Conservation (phyloP, 2,113 vertebrate species). For the Raja brachyura region DNA sequence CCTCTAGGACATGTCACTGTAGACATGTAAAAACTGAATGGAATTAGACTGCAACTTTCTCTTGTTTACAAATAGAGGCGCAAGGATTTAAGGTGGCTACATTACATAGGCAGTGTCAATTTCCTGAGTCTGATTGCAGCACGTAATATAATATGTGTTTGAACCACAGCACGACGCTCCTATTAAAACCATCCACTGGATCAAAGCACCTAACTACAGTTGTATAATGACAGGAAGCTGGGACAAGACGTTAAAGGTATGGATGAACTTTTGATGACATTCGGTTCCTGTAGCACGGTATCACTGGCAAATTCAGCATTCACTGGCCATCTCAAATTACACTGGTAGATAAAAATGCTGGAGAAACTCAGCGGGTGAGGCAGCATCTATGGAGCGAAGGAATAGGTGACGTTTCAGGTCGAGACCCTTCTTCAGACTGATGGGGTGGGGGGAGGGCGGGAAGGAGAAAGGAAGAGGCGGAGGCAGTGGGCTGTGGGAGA, state of each 20-base stretch:
- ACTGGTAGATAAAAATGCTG: background rate
- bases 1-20: background rate
- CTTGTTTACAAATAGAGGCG: background rate
- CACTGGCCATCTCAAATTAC: background rate
- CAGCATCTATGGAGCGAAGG: too few species aligned
- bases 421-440: too few species aligned
- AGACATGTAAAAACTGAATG: background rate
- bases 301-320: background rate
- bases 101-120: background rate
- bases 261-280: background rate
- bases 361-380: too few species aligned
- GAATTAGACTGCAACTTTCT: background rate
- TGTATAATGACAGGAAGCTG: constrained; percentile 97
- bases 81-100: background rate
- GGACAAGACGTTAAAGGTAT: constrained; percentile 96
- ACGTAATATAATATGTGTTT: background rate
- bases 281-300: background rate
- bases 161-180: constrained; percentile 81
- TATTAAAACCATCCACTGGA: constrained; percentile 94
- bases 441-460: too few species aligned
- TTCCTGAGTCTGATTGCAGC: background rate
- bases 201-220: constrained; percentile 95
- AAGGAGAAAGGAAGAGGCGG: too few species aligned
- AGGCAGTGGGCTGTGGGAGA: too few species aligned
- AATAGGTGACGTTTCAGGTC: too few species aligned